A percentile compares a stretch with the other conserved stretches of the same genome.
These are phyloP conservation scores for Emmelina monodactyla DNA, from an alignment of 2,888 invertebrate genomes.

Conservation along the genomic window DNA sequence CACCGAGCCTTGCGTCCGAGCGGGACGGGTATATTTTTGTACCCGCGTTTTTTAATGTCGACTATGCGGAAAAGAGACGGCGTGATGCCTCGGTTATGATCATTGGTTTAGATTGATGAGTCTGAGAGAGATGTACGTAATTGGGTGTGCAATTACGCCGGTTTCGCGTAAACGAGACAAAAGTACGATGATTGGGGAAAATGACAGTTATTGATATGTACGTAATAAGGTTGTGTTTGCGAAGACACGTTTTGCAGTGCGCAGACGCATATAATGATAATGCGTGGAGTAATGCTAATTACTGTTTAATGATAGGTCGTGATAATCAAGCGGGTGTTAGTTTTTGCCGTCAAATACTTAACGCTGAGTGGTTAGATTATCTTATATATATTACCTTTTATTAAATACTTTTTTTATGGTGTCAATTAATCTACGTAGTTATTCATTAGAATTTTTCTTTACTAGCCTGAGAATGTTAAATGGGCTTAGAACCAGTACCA, in stretches of 20 bases:
- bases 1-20: constrained; percentile 24
- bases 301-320: constrained; percentile 43
- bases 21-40: constrained; percentile 33
- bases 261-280: constrained; percentile 30
- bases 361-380: background rate
- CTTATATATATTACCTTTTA: too few species aligned
- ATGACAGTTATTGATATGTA: constrained; percentile 62
- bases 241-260: constrained; percentile 23
- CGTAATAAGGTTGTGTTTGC: constrained; percentile 44
- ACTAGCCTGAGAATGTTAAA: too few species aligned
- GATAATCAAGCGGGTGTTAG: constrained; percentile 6
- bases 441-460: too few species aligned
- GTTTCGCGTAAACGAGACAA: constrained; percentile 57
- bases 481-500: too few species aligned
- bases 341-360: constrained; percentile 4
- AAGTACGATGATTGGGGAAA: constrained; percentile 52
- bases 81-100: constrained; percentile 35
- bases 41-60: constrained; percentile 24
- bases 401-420: too few species aligned
- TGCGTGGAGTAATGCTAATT: constrained; percentile 45
- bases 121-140: constrained; percentile 54
- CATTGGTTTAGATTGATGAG: constrained; percentile 49
- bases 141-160: constrained; percentile 47
- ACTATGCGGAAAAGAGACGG: constrained; percentile 51
- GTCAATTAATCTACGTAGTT: too few species aligned